Base-by-base conservation (phyloP, 2,888 invertebrate species). In the Graphium colonna region DNA sequence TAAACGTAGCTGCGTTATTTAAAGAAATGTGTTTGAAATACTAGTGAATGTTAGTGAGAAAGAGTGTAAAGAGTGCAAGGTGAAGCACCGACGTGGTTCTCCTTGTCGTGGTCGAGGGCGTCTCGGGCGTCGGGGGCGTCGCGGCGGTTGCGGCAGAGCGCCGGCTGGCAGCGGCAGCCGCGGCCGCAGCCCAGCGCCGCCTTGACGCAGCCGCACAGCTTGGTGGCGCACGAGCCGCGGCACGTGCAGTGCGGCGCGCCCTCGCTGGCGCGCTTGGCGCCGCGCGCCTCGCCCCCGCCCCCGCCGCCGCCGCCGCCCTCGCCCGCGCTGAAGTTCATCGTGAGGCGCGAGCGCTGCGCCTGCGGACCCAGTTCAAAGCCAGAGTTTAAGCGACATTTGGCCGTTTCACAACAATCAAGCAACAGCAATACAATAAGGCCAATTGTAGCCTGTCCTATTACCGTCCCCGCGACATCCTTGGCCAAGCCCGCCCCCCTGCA, bases 201-300 rank as follows among this genome's bases (percentile, higher is more conserved):
- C 75, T 92, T 93, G 3, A 90, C 84, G 59, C 94, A 94, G 13
- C 91, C 87, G 73, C 94, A 94, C 48, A 91, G 68, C 65, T 90
- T 88, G 28, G 86, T 90, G 54, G 80, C 71, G 66, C 94, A 94
- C 43, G 84, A 83, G 1, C 91, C 91, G 68, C 92, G 92, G 61
- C 94, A 94, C 0, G 79, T 72, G 75, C 94, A 94, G 67, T 90
- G 91, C n/a, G 90, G 69, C 0, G 90, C 74, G 1, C 92, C 93
- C 65, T 92, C 91, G 1, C 88, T 91, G 38, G 85, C 77, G 21
- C 93, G 87, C 75, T 93, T 93, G 0, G 74, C 40, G 0, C 75
- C 77, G 12, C 76, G 68, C 4, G 55, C 3, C 18, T 49, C 18
- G 39, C 50, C 48, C 21, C 55, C 16, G n/a, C n/a, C n/a, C n/a